phyloP scores from a whole-genome alignment of 1,140 invertebrate genomes.

The Chlorops oryzae region DNA sequence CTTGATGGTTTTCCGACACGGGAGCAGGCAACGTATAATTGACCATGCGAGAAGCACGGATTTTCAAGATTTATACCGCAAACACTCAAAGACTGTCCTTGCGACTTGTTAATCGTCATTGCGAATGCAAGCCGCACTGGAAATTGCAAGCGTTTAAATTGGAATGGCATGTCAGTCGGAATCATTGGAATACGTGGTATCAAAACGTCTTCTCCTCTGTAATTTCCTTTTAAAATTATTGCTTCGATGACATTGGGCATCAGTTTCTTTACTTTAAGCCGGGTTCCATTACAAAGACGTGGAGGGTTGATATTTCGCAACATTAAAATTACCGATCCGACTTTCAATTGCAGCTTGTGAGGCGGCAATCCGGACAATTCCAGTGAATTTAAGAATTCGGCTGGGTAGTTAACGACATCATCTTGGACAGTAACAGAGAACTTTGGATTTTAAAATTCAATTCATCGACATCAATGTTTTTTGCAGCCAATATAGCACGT shows the following conservation, averaged over 20 bases:
- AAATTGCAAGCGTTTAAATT: slow-evolving; percentile 49
- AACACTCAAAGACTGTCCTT: slow-evolving; percentile 49
- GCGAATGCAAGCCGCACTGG: slow-evolving; percentile 49
- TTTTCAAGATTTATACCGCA: slow-evolving; percentile 40
- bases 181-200: slow-evolving; percentile 43
- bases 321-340: slow-evolving; percentile 46
- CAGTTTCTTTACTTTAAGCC: slow-evolving; percentile 43
- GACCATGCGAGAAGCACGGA: slow-evolving; percentile 47
- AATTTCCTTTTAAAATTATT: slow-evolving; percentile 43
- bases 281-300: slow-evolving; percentile 48
- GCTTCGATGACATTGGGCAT: slow-evolving; percentile 45
- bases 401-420: slow-evolving; percentile 44
- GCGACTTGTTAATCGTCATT: slow-evolving; percentile 55
- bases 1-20: slow-evolving; percentile 46
- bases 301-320: slow-evolving; percentile 45
- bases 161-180: slow-evolving; percentile 4
- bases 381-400: slow-evolving; percentile 48
- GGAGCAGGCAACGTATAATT: slow-evolving; percentile 50
- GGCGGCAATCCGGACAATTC: slow-evolving; percentile 44
- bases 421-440: slow-evolving; percentile 33
- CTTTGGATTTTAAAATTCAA: slow-evolving; percentile 15
- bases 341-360: slow-evolving; percentile 45
- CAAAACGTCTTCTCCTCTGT: slow-evolving; percentile 42
- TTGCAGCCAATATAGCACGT: slow-evolving; percentile 43
- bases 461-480: slow-evolving; percentile 42